Evolutionary conservation across 2,888 invertebrate genomes (phyloP).

Genomic region (Eutolmus rufibarbis): DNA sequence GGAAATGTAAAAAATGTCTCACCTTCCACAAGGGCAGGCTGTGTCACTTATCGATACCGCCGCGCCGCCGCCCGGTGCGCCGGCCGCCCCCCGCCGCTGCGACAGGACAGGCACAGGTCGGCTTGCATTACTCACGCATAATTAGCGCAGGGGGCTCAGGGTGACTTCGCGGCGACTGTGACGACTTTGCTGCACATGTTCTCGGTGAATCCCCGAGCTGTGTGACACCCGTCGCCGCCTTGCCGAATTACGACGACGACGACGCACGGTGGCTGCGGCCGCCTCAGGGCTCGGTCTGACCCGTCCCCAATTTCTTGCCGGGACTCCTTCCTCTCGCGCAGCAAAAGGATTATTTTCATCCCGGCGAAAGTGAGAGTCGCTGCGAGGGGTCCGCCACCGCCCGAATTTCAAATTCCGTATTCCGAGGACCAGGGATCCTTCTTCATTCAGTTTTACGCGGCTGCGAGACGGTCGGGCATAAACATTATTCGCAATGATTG

Average conservation of each 20-base stretch:
- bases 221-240: neutral
- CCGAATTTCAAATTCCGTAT: neutral
- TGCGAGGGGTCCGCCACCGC: neutral
- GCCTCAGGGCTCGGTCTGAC: neutral
- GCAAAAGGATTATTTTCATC: conserved; percentile 26
- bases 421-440: neutral
- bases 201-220: neutral
- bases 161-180: neutral
- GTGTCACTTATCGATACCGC: conserved; percentile 24
- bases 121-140: conserved; percentile 35
- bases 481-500: conserved; percentile 26
- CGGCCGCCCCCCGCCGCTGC: neutral
- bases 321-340: neutral
- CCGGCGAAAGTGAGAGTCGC: conserved; percentile 17
- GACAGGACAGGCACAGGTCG: conserved; percentile 28
- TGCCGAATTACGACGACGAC: neutral
- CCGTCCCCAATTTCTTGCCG: neutral
- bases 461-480: neutral
- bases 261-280: neutral
- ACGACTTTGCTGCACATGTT: conserved; percentile 11
- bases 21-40: conserved; percentile 38
- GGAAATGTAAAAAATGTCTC: conserved; percentile 29
- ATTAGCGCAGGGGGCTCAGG: conserved; percentile 4
- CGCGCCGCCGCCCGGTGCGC: neutral
- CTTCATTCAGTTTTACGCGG: neutral